Evolutionary conservation across 2,888 invertebrate genomes (phyloP).

Genomic region (Protophormia terraenovae): DNA sequence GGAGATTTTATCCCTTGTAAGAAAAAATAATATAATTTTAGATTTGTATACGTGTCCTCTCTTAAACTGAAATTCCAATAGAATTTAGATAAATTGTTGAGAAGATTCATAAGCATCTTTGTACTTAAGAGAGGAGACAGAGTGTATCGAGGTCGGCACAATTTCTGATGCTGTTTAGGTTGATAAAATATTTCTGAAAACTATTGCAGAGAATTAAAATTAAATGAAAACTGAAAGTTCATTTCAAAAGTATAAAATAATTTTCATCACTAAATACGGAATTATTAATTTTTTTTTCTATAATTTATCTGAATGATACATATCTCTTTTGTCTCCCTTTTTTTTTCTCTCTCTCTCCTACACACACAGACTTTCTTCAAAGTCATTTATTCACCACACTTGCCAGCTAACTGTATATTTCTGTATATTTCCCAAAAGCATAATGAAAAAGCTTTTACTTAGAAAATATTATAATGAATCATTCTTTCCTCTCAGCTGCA

Average conservation of each 20-base stretch:
- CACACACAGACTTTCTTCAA: too few species aligned
- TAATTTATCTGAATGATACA: background rate
- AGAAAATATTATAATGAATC: conserved; percentile 29
- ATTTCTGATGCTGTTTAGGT: too few species aligned
- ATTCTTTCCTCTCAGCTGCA: conserved; percentile 14
- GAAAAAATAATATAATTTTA: conserved; percentile 32
- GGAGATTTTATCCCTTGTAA: conserved; percentile 78
- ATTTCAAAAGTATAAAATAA: too few species aligned
- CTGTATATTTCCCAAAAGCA: background rate
- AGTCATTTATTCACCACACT: conserved; percentile 58
- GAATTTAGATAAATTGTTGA: conserved; percentile 19
- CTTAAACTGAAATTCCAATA: conserved; percentile 11
- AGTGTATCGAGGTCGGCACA: background rate
- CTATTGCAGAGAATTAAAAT: too few species aligned
- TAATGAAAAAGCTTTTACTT: conserved; percentile 54
- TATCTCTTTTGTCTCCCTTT: background rate
- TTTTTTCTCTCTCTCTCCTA: background rate
- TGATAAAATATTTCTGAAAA: too few species aligned
- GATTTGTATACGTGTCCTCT: conserved; percentile 47
- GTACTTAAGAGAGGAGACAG: conserved; percentile 50
- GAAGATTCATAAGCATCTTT: conserved; percentile 31
- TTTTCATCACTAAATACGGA: too few species aligned
- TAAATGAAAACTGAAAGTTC: too few species aligned
- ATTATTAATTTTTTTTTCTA: too few species aligned
- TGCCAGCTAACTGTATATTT: background rate